Conservation (phyloP, 2,113 vertebrate species). For the Cynoglossus semilaevis region DNA sequence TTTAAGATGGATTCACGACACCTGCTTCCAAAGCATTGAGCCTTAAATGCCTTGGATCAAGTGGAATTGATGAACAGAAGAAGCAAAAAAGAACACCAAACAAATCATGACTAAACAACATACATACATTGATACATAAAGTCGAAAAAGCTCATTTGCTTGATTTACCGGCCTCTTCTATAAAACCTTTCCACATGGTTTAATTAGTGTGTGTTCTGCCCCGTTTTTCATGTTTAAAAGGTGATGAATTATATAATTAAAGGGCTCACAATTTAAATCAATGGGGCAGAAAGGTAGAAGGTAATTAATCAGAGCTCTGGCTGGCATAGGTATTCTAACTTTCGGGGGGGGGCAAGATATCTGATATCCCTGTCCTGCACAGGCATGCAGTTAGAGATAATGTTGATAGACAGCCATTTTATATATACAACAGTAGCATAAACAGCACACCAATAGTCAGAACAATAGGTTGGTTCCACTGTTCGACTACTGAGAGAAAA, state of each 20-base stretch:
- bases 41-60: conserved; percentile 39
- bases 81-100: not conserved
- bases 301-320: conserved; percentile 79
- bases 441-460: no score
- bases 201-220: conserved; percentile 84
- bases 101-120: conserved; percentile 17
- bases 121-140: conserved; percentile 13
- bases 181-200: conserved; percentile 78
- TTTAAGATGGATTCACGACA: conserved; percentile 46
- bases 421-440: no score
- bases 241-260: conserved; percentile 95
- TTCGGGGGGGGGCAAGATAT: conserved; percentile 41
- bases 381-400: conserved; percentile 42
- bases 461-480: no score
- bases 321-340: conserved; percentile 61
- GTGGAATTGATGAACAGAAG: conserved; percentile 47
- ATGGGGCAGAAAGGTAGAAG: conserved; percentile 77
- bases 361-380: not conserved
- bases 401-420: conserved; percentile 11
- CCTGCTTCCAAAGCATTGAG: conserved; percentile 39
- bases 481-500: no score
- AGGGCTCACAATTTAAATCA: conserved; percentile 86
- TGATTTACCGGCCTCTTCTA: conserved; percentile 78
- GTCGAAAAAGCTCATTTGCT: conserved; percentile 61
- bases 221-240: conserved; percentile 88